A percentile compares a stretch with the other conserved stretches of the same genome.
These are phyloP conservation scores for Sarcophilus harrisii DNA, from an alignment of 2,797 vertebrate species.

Conservation along the genomic window DNA sequence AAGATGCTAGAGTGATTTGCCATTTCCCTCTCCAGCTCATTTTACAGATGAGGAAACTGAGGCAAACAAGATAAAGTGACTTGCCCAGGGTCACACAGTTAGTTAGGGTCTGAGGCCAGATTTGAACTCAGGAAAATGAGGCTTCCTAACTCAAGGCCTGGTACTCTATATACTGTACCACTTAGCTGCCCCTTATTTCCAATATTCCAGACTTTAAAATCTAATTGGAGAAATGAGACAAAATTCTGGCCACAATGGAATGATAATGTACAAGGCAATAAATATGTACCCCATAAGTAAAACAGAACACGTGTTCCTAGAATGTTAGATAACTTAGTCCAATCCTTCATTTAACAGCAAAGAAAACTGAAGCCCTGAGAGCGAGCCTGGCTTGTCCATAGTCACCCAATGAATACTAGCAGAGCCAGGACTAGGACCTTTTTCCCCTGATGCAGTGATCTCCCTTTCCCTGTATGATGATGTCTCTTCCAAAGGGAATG, in stretches of 20 bases:
- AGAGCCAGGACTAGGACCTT: not conserved
- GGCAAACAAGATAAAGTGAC: not conserved
- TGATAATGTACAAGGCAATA: not conserved
- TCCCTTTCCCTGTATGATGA: not conserved
- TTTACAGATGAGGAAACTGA: not conserved
- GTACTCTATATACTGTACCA: no score
- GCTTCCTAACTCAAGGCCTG: not conserved
- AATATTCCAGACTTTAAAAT: not conserved
- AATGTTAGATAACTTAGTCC: not conserved
- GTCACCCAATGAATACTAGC: not conserved
- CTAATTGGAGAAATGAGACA: not conserved
- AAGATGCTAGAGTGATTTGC: not conserved
- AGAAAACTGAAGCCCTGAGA: not conserved
- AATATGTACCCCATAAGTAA: not conserved
- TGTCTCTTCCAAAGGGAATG: not conserved
- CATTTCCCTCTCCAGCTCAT: not conserved
- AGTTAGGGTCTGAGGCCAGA: not conserved
- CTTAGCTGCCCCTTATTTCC: not conserved
- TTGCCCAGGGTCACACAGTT: not conserved
- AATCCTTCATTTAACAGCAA: not conserved
- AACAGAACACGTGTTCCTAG: not conserved
- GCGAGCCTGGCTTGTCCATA: not conserved
- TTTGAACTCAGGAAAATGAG: not conserved
- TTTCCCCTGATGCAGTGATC: not conserved
- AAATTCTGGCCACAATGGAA: not conserved